Conservation (phyloP, 2,113 vertebrate genomes). For the Scortum barcoo region DNA sequence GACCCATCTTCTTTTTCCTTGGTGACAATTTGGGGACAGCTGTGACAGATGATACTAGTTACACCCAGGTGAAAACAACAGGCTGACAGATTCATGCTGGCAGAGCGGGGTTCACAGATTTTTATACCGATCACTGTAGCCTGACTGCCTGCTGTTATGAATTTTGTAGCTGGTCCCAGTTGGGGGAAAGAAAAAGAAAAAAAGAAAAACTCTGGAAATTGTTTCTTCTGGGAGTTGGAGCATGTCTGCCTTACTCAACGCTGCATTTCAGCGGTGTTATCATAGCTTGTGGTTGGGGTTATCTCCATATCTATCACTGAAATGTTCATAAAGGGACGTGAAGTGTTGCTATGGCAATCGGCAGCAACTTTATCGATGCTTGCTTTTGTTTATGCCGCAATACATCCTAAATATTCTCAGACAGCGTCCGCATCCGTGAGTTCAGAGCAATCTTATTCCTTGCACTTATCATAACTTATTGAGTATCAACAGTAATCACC, state of each 20-base stretch:
- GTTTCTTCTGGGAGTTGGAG: constrained; percentile 16
- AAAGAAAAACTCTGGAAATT: not conserved
- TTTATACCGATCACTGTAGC: constrained; percentile 22
- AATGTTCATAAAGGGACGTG: not conserved
- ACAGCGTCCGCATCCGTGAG: not conserved
- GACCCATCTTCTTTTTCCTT: constrained; percentile 52
- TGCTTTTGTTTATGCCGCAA: not conserved
- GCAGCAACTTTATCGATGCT: not conserved
- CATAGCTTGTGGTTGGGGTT: not conserved
- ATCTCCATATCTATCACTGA: not conserved
- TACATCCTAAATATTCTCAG: not conserved
- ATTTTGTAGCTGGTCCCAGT: constrained; percentile 26
- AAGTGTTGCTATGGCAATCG: constrained; percentile 4
- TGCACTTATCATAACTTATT: not conserved
- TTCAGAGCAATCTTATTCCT: not conserved
- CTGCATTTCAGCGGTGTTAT: not conserved
- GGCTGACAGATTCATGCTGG: constrained; percentile 60
- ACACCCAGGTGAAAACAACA: constrained; percentile 68
- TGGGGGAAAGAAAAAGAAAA: too few relatives aligned
- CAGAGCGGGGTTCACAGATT: constrained; percentile 14
- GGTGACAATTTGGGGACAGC: constrained; percentile 60
- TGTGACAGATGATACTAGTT: constrained; percentile 66
- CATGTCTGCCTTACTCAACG: not conserved
- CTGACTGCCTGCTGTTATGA: constrained; percentile 18
- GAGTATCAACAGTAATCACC: not conserved